These are phyloP conservation scores for Helogale parvula DNA, from an alignment of 2,113 vertebrate genomes.

Conservation along the genomic window DNA sequence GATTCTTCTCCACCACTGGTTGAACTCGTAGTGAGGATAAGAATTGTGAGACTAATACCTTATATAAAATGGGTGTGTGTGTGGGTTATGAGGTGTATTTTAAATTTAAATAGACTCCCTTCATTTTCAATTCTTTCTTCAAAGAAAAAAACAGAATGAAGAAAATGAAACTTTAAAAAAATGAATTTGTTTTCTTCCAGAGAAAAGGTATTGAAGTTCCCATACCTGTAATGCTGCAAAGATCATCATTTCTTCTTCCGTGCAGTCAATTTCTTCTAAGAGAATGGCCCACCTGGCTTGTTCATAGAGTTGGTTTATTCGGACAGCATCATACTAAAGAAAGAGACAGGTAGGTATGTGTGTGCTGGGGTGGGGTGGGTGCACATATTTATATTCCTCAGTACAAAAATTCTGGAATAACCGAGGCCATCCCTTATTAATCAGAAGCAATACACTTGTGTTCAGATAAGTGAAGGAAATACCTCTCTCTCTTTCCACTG, in stretches of 20 bases:
- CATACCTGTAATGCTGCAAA: slow-evolving; percentile 96
- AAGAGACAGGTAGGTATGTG: neutral
- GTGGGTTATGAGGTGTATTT: neutral
- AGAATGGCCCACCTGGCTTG: slow-evolving; percentile 97
- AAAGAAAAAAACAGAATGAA: neutral
- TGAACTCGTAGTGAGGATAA: neutral
- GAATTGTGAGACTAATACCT: neutral
- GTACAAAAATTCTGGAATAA: neutral
- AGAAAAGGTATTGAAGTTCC: slow-evolving; percentile 57
- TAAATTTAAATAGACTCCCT: neutral
- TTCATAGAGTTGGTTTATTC: slow-evolving; percentile 98
- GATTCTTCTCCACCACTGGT: neutral
- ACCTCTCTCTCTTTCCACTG: neutral
- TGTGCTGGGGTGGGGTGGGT: too few relatives aligned
- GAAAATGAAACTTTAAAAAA: neutral
- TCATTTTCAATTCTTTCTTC: neutral
- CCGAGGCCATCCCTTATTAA: neutral
- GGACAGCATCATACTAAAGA: slow-evolving; percentile 93
- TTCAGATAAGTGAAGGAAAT: neutral
- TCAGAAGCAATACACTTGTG: neutral
- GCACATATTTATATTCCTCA: neutral
- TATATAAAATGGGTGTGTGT: accelerated
- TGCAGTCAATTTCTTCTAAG: slow-evolving; percentile 97
- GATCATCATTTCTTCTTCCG: slow-evolving; percentile 98
- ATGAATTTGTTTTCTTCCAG: neutral